These are phyloP conservation scores for Myotis davidii DNA, from an alignment of 2,113 vertebrate genomes.

Conservation along the genomic window DNA sequence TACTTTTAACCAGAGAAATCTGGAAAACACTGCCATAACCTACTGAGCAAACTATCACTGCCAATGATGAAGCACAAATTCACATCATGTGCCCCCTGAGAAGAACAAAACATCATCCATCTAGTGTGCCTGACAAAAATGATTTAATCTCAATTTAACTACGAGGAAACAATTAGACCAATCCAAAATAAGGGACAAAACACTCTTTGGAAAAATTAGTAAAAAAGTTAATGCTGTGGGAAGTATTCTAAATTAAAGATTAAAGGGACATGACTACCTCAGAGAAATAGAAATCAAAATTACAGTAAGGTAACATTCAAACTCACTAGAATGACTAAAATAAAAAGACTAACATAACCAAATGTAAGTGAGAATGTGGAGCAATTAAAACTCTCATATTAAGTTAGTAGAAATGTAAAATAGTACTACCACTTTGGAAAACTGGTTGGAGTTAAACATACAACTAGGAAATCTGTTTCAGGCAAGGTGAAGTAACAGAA, in stretches of 20 bases:
- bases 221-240: not conserved
- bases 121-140: not conserved
- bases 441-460: not conserved
- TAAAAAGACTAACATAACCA: not conserved
- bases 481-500: not conserved
- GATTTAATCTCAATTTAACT: not conserved
- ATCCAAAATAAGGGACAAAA: constrained; percentile 15
- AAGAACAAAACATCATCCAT: not conserved
- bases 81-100: not conserved
- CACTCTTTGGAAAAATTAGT: not conserved
- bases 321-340: not conserved
- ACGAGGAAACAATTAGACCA: not conserved
- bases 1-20: not conserved
- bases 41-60: not conserved
- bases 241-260: not conserved
- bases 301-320: not conserved
- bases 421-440: not conserved
- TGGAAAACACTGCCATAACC: not conserved
- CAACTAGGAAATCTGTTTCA: not conserved
- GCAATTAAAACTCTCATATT: not conserved
- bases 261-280: not conserved
- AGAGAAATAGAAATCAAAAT: not conserved
- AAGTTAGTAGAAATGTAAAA: not conserved
- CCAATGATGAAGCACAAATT: not conserved
- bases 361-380: not conserved